Conservation (phyloP, 2,888 invertebrate genomes). For the Alloscopus bannaensis region DNA sequence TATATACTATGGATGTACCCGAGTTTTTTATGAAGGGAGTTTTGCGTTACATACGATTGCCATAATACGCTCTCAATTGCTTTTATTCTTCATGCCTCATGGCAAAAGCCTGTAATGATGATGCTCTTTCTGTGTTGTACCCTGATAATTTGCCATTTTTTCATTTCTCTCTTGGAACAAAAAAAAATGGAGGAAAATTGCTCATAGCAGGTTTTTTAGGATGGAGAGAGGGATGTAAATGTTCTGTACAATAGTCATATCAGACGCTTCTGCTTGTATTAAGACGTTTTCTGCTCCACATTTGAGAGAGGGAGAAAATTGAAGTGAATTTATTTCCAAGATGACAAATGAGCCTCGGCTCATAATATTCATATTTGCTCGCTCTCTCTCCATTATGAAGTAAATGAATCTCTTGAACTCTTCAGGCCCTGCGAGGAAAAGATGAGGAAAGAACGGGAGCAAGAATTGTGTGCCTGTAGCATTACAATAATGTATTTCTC, state of each 20-base stretch:
- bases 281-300: constrained; percentile 8
- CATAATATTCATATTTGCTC: constrained; percentile 11
- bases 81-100: constrained; percentile 11
- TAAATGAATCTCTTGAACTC: too few species aligned
- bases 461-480: too few species aligned
- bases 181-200: too few species aligned
- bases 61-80: constrained; percentile 19
- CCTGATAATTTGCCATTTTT: constrained; percentile 19
- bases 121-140: constrained; percentile 19
- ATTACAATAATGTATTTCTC: too few species aligned
- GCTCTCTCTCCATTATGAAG: constrained; percentile 3
- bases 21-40: neutral
- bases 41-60: neutral
- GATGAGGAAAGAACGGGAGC: too few species aligned
- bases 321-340: constrained; percentile 49
- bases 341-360: constrained; percentile 51
- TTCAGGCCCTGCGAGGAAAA: too few species aligned
- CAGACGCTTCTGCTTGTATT: too few species aligned
- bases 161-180: too few species aligned
- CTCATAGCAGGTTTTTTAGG: too few species aligned
- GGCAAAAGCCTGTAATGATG: constrained; percentile 6
- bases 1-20: neutral
- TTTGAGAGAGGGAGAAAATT: constrained; percentile 14
- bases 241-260: too few species aligned
- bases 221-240: too few species aligned